Evolutionary conservation across 2,113 vertebrate species (phyloP).

Genomic region (Anhinga anhinga): DNA sequence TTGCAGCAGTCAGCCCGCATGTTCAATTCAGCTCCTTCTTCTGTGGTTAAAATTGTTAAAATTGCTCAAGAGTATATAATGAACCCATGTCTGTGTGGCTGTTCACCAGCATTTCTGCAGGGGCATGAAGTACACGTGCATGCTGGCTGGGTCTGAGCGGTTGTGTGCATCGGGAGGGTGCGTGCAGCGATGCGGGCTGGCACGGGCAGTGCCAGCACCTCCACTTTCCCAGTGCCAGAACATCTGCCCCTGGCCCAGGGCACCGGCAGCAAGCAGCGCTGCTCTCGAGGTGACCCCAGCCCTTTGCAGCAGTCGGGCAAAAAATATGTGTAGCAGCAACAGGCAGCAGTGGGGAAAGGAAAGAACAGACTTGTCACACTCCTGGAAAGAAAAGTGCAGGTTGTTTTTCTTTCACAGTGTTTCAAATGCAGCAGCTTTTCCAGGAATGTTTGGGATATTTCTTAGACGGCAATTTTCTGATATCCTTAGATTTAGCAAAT

Average conservation of each 20-base stretch:
- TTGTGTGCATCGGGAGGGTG: rapidly evolving
- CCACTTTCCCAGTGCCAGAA: neutral
- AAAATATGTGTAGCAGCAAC: neutral
- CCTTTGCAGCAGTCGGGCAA: neutral
- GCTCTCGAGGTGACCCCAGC: neutral
- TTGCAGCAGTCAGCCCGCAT: neutral
- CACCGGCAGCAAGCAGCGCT: neutral
- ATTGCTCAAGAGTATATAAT: neutral
- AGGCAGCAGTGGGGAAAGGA: neutral
- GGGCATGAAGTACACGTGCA: rapidly evolving
- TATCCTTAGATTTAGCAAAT: neutral
- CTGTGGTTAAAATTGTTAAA: neutral
- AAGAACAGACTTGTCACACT: neutral
- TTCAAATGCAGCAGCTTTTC: neutral
- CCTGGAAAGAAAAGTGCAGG: neutral
- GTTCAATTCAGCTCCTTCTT: neutral
- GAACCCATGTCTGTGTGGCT: neutral
- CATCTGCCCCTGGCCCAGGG: neutral
- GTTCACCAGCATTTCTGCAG: neutral
- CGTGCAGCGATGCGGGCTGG: rapidly evolving
- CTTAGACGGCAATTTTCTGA: neutral
- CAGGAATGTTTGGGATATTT: neutral
- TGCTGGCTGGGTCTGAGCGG: neutral
- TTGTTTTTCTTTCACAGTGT: neutral
- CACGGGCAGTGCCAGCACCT: neutral